These are phyloP conservation scores for Microtus montanus DNA, from an alignment of 2,113 vertebrate genomes.

Conservation along the genomic window DNA sequence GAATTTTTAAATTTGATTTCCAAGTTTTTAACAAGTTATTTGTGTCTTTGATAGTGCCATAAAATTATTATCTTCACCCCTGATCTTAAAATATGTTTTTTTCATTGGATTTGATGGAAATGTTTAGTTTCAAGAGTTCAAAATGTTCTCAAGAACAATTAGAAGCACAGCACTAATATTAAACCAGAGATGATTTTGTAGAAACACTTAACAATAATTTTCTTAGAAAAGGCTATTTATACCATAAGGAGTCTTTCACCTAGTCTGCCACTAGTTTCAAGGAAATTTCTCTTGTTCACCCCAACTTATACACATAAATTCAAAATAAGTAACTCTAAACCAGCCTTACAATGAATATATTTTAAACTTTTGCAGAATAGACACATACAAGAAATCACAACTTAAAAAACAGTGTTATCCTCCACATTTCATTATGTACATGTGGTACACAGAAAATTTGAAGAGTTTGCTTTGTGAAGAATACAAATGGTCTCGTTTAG, in stretches of 20 bases:
- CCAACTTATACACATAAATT: neutral
- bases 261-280: neutral
- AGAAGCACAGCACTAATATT: neutral
- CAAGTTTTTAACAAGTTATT: neutral
- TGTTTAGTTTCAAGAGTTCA: constrained; percentile 11
- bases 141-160: neutral
- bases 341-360: neutral
- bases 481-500: neutral
- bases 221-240: neutral
- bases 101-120: neutral
- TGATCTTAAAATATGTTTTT: neutral
- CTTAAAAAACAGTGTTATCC: neutral
- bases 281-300: neutral
- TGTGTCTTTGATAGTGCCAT: neutral
- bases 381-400: neutral
- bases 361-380: neutral
- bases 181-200: neutral
- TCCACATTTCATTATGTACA: neutral
- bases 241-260: neutral
- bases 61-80: neutral
- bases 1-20: neutral
- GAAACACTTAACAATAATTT: neutral
- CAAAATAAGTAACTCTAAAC: neutral
- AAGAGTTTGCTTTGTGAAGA: neutral
- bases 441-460: neutral